Conservation (phyloP, 1,140 invertebrate genomes). For the Drosophila littoralis region DNA sequence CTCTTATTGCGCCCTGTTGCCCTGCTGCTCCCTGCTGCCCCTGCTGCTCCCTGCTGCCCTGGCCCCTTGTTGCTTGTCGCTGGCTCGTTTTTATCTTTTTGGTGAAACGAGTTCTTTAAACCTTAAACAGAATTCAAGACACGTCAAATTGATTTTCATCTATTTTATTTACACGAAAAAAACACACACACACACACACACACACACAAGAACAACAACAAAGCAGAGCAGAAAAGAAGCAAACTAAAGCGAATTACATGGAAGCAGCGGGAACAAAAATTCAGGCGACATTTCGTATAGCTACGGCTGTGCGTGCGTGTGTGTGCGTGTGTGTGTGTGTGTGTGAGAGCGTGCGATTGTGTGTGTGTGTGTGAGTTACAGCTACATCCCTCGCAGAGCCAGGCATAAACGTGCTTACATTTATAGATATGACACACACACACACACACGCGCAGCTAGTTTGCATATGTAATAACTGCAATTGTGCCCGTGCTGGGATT, state of each 20-base stretch:
- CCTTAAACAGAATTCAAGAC: slow-evolving; percentile 76
- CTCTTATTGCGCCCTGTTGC: slow-evolving; percentile 7
- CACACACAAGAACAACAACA: neutral
- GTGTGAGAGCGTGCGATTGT: slow-evolving; percentile 5
- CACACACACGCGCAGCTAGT: neutral
- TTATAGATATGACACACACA: slow-evolving; percentile 27
- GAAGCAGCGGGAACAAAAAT: slow-evolving; percentile 28
- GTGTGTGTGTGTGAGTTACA: slow-evolving; percentile 33
- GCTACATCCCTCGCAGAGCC: slow-evolving; percentile 44
- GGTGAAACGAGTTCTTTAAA: slow-evolving; percentile 78
- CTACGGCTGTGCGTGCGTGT: slow-evolving; percentile 13
- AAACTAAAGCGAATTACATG: slow-evolving; percentile 60
- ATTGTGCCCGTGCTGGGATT: slow-evolving; percentile 28
- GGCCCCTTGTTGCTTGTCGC: slow-evolving; percentile 12
- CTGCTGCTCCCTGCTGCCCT: neutral
- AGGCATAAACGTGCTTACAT: slow-evolving; percentile 62
- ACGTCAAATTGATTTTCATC: slow-evolving; percentile 82
- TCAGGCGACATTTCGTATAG: slow-evolving; percentile 36
- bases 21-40: neutral
- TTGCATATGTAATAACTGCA: slow-evolving; percentile 24
- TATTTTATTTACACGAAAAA: slow-evolving; percentile 72
- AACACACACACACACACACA: neutral
- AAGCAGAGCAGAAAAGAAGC: slow-evolving; percentile 8
- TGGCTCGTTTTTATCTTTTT: slow-evolving; percentile 45
- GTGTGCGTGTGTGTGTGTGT: neutral